Evolutionary conservation across 2,888 invertebrate genomes (phyloP).

Genomic region (Cheilosia pagana): DNA sequence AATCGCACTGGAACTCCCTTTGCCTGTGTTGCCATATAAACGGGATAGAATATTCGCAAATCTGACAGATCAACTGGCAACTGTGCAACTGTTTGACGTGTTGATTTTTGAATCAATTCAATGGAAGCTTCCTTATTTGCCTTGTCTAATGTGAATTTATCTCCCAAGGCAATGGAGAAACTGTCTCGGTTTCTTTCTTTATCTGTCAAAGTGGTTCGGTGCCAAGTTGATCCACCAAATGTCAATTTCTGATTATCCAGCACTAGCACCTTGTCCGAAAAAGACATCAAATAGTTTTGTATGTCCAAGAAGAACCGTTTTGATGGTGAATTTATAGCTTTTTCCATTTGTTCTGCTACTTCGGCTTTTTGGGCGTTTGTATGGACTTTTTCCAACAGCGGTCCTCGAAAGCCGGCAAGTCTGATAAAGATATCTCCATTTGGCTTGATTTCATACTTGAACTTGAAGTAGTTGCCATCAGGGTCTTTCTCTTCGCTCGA

Average conservation of each 20-base stretch:
- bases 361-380: neutral
- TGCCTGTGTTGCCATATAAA: slow-evolving; percentile 14
- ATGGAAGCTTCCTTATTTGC: neutral
- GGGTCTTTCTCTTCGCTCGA: slow-evolving; percentile 3
- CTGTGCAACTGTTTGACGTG: neutral
- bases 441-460: slow-evolving; percentile 8
- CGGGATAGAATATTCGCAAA: slow-evolving; percentile 30
- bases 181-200: neutral
- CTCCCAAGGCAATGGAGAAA: neutral
- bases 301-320: slow-evolving; percentile 13
- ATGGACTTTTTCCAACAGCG: neutral
- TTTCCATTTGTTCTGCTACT: neutral
- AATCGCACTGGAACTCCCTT: slow-evolving; percentile 8
- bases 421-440: slow-evolving; percentile 15
- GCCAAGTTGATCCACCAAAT: slow-evolving; percentile 35
- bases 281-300: slow-evolving; percentile 27
- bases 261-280: slow-evolving; percentile 4
- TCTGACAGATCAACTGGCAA: slow-evolving; percentile 27
- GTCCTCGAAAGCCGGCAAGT: slow-evolving; percentile 3
- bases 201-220: neutral
- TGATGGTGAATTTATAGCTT: slow-evolving; percentile 7
- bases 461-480: slow-evolving; percentile 16
- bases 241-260: slow-evolving; percentile 22
- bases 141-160: slow-evolving; percentile 23
- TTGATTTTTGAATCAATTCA: neutral